These are phyloP conservation scores for Circaetus gallicus DNA, from an alignment of 2,113 vertebrate genomes.

Conservation along the genomic window DNA sequence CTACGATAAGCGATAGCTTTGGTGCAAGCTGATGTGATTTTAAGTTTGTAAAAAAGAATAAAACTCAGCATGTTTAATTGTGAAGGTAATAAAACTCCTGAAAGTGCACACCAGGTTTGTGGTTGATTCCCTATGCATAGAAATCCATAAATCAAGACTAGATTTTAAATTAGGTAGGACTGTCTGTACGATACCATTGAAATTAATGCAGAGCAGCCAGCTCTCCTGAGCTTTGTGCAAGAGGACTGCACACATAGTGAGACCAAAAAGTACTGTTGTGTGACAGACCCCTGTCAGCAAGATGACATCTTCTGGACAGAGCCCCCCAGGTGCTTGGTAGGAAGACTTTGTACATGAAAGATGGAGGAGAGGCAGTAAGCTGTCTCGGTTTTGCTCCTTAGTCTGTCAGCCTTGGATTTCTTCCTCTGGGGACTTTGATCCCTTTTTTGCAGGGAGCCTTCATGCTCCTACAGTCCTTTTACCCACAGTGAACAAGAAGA, in stretches of 20 bases:
- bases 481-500: not conserved
- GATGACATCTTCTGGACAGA: not conserved
- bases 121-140: not conserved
- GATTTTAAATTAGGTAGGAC: not conserved
- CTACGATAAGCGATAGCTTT: not conserved
- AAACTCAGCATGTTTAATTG: constrained; percentile 21
- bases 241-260: not conserved
- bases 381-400: not conserved
- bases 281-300: not conserved
- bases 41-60: not conserved
- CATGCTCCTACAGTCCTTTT: not conserved
- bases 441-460: not conserved
- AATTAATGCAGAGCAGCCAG: not conserved
- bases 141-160: constrained; percentile 19
- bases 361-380: not conserved
- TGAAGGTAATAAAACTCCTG: not conserved
- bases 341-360: not conserved
- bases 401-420: not conserved
- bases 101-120: not conserved
- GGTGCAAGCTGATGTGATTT: not conserved
- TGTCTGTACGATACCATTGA: not conserved
- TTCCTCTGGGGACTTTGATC: not conserved
- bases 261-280: not conserved
- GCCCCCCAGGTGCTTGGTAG: not conserved
- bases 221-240: not conserved